Evolutionary conservation across 2,888 invertebrate genomes (phyloP).

Genomic region (Siphlonurus alternatus): DNA sequence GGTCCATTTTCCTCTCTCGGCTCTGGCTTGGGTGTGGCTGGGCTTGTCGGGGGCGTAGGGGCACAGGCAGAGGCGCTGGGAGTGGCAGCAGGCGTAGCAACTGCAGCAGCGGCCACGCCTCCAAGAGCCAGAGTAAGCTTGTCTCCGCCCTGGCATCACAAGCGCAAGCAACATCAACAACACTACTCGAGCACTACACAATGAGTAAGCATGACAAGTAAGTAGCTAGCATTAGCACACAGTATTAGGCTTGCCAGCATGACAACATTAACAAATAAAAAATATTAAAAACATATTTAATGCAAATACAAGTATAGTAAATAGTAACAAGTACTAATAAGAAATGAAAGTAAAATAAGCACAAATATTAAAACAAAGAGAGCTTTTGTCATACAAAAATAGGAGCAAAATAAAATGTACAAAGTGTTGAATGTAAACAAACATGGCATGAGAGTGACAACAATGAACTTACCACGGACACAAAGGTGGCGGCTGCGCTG

Average conservation of each 20-base stretch:
- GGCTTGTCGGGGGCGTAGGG: neutral
- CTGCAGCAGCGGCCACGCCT: conserved; percentile 24
- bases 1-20: conserved; percentile 15
- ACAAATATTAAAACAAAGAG: no score
- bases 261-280: no score
- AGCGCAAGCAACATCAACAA: neutral
- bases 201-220: no score
- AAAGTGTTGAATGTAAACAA: neutral
- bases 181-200: neutral
- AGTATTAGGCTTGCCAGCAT: neutral
- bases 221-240: no score
- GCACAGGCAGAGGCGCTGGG: conserved; percentile 12
- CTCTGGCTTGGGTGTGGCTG: conserved; percentile 5
- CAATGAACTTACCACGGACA: conserved; percentile 54
- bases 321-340: no score
- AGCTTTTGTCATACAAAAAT: no score
- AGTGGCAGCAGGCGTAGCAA: conserved; percentile 8
- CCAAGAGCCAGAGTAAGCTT: conserved; percentile 47
- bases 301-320: no score
- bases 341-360: no score
- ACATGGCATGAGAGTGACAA: neutral
- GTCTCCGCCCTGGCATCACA: conserved; percentile 41
- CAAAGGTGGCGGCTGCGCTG: conserved; percentile 40
- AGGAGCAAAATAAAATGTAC: neutral
- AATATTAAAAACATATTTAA: no score